Base-by-base conservation (phyloP, 2,113 vertebrate species). In the Phasianus colchicus region DNA sequence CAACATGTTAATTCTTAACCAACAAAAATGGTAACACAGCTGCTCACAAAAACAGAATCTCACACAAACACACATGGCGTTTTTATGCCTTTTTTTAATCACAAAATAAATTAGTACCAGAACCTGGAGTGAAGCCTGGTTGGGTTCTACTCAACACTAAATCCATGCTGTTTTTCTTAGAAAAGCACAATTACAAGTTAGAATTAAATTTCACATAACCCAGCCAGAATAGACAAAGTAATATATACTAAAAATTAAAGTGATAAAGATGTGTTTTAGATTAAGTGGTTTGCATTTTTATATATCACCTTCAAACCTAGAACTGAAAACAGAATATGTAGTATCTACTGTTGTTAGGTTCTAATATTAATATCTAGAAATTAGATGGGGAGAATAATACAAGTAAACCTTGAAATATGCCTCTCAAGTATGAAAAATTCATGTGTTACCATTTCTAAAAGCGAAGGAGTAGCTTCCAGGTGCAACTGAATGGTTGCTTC, bases 401-500 rank as follows among this genome's bases (percentile, higher is more conserved):
- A 89, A 65, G 70, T 48, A 66, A 10, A 15, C 27, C 38, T 66
- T 89, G 55, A 80, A 79, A 48, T 48, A 40, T 24, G 82, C 52
- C 71, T 43, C 50, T 58, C 5, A 47, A 65, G 3, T 54, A 85
- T 40, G 57, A 81, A 91, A 94, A 88, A 83, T 72, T 40, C 19
- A 61, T 29, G 20, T 79, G 69, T 98, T 96, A 98, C 98, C 96
- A 97, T 97, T 94, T 98, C 98, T 67, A 98, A 91, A 63, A 99
- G 96, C 2, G 95, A 92, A 42, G 98, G 98, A 88, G 98, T 99
- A 54, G 99, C 98, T 93, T 98, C 98, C 73, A 98, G 87, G 16
- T 98, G 97, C 88, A 99, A 77, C 10, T 98, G 97, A 80, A 99
- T 88, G 19, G 96, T 98, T 25, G 96, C 98, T 82, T 99, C 99